phyloP scores from a whole-genome alignment of 2,797 vertebrate genomes.

The Acrocephalus scirpaceus region DNA sequence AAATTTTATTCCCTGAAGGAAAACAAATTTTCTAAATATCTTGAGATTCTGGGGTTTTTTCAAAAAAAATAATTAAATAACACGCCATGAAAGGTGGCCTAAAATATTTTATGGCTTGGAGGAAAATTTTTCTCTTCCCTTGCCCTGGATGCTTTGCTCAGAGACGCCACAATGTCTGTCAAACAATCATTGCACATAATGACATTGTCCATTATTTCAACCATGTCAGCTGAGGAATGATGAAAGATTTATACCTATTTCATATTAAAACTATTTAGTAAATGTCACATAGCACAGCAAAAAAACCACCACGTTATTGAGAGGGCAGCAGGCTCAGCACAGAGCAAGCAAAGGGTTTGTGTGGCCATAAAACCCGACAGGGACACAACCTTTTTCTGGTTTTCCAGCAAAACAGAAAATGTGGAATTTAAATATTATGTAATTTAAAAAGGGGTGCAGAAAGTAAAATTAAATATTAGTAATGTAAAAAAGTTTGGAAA shows the following conservation, averaged over 20 bases:
- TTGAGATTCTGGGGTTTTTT: neutral
- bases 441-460: neutral
- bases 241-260: constrained; percentile 23
- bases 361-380: neutral
- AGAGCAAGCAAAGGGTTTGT: neutral
- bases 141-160: neutral
- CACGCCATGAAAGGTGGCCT: neutral
- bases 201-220: neutral
- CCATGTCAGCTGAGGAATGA: neutral
- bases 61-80: neutral
- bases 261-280: constrained; percentile 17
- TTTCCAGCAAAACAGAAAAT: neutral
- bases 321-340: neutral
- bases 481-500: neutral
- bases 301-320: neutral
- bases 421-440: neutral
- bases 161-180: neutral
- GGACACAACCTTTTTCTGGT: neutral
- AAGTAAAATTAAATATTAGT: neutral
- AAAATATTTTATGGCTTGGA: neutral
- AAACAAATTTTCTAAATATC: neutral
- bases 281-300: neutral
- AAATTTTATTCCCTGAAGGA: neutral
- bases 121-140: neutral
- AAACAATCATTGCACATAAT: neutral